Evolutionary conservation across 2,797 vertebrate genomes (phyloP), one percentile per base, ranked within the genome.

Genomic region (Helicolenus hilgendorfi): DNA sequence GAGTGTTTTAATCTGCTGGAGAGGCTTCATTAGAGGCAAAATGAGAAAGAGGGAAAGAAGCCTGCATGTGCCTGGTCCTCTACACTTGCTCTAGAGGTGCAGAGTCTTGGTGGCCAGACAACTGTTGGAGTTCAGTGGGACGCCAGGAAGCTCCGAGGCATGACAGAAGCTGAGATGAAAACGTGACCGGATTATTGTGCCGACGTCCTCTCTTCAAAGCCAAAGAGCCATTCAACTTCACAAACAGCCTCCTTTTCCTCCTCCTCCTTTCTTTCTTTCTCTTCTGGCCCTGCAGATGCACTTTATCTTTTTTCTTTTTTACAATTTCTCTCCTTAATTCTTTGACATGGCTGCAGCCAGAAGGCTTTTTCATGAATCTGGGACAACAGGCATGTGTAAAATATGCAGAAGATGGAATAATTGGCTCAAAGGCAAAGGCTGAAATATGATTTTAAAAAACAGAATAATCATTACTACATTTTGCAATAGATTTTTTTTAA

Each of bases 381-480:
- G 94, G 93, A 82, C 93, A 90, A 89, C 59, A 49, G 31, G 75
- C 82, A 81, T 53, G 89, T 89, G 77, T 90, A 73, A 90, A 89
- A 93, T 86, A 92, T 89, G 82, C 78, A 94, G 82, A 81, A 79
- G 84, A 93, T 90, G 74, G 89, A 93, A 77, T 56, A 77, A 90
- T 53, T 90, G 83, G 86, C 92, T 94, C 76, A 73, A 33, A 92
- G 91, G 93, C 85, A 91, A 74, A 88, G 29, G 11, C 65, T 83
- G 72, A 83, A 79, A 82, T 75, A 29, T 55, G 41, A 18, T 49
- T 67, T 18, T 3, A n/a, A 55, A 55, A 55, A 55, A 55, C 8
- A 55, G 49, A 24, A 24, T 69, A 11, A 87, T 74, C 7, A 5
- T 77, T 31, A 49, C 71, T 31, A 29, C 20, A 53, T n/a, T 9